Evolutionary conservation across 2,888 invertebrate genomes (phyloP).

Genomic region (Drosophila histrio): DNA sequence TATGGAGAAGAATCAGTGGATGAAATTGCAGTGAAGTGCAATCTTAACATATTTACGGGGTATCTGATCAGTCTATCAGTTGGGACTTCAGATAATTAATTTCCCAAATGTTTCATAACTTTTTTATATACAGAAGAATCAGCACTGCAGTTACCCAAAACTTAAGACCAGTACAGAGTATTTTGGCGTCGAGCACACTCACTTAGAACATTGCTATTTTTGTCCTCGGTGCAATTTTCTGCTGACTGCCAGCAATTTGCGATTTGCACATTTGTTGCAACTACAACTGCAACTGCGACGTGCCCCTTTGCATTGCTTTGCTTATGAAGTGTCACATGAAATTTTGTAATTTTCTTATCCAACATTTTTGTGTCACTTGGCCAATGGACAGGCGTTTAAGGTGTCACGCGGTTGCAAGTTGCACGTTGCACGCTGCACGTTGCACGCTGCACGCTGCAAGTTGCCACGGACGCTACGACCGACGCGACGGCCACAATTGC

Average conservation of each 20-base stretch:
- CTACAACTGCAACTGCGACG: conserved; percentile 26
- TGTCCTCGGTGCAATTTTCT: conserved; percentile 20
- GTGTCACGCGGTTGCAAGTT: conserved; percentile 47
- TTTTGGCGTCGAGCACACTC: not conserved
- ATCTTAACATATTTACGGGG: too few species aligned
- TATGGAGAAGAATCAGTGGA: too few species aligned
- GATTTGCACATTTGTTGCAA: not conserved
- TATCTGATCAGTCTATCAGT: too few species aligned
- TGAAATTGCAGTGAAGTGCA: too few species aligned
- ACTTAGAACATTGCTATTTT: not conserved
- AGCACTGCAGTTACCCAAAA: too few species aligned
- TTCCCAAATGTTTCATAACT: too few species aligned
- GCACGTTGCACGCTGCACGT: not conserved
- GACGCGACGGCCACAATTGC: not conserved
- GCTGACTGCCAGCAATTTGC: conserved; percentile 43
- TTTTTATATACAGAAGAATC: too few species aligned
- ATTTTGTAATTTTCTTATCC: conserved; percentile 80
- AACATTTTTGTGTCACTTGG: conserved; percentile 36
- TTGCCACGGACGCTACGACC: not conserved
- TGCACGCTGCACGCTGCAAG: not conserved
- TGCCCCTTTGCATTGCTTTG: conserved; percentile 1
- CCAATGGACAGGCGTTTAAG: conserved; percentile 62
- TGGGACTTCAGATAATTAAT: too few species aligned
- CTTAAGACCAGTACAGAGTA: not conserved
- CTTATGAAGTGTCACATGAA: conserved; percentile 75